Evolutionary conservation across 2,888 invertebrate species (phyloP).

Genomic region (Acleris holmiana): DNA sequence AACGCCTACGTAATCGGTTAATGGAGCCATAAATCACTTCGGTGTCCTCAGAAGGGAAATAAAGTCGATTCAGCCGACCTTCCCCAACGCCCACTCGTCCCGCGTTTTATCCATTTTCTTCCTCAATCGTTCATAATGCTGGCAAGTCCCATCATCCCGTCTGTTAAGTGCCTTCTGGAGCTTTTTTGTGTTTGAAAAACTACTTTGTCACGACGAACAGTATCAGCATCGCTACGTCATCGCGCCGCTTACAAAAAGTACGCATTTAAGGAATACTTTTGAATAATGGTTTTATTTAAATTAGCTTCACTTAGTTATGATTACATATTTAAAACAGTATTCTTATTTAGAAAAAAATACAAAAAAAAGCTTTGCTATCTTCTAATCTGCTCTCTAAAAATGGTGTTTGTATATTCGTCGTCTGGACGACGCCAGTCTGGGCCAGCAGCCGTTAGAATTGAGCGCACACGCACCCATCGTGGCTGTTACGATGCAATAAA

Average conservation of each 20-base stretch:
- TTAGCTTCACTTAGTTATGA: too few species aligned
- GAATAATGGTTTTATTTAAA: too few species aligned
- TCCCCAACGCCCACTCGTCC: conserved; percentile 26
- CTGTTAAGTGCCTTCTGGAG: conserved; percentile 24
- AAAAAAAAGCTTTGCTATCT: too few species aligned
- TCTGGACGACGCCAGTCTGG: conserved; percentile 19
- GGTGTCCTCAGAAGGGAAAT: conserved; percentile 31
- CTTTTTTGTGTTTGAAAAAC: conserved; percentile 24
- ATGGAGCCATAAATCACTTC: conserved; percentile 32
- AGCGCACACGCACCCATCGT: conserved; percentile 15
- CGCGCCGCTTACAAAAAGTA: background rate
- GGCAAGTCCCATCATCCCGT: conserved; percentile 21
- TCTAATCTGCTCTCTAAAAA: too few species aligned
- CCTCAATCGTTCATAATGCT: conserved; percentile 4
- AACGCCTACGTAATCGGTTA: conserved; percentile 31
- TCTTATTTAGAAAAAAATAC: too few species aligned
- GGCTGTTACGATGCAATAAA: conserved; percentile 8
- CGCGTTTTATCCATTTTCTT: conserved; percentile 31
- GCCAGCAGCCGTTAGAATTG: conserved; percentile 17
- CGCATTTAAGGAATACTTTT: too few species aligned
- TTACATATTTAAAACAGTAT: too few species aligned
- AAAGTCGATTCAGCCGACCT: conserved; percentile 19
- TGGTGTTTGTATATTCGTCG: background rate
- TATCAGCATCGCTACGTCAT: conserved; percentile 7
- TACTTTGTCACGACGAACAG: conserved; percentile 28